These are phyloP conservation scores for Pocillopora meandrina DNA, from an alignment of 92 coral and sea anemone species.

Conservation along the genomic window DNA sequence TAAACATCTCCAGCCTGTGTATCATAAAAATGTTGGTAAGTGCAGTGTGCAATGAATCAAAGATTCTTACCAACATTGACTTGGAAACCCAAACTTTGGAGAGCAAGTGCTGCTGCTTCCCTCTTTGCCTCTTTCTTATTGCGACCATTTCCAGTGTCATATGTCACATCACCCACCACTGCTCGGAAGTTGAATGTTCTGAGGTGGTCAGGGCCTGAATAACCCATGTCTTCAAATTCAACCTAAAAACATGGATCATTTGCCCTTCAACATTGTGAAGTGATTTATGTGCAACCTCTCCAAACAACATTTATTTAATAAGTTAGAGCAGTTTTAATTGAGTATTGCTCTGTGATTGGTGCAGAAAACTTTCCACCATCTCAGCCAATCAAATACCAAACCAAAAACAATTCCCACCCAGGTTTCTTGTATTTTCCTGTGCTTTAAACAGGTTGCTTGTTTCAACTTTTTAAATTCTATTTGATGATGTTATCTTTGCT, in stretches of 20 bases:
- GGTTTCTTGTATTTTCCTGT: too few species aligned
- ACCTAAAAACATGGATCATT: slow-evolving; percentile 35
- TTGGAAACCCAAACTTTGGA: slow-evolving; percentile 46
- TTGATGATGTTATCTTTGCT: too few species aligned
- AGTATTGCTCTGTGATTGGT: too few species aligned
- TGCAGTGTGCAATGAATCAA: neutral
- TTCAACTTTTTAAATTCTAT: too few species aligned
- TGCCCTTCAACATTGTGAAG: too few species aligned
- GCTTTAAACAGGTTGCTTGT: too few species aligned
- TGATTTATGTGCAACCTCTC: too few species aligned
- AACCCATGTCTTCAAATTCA: slow-evolving; percentile 79
- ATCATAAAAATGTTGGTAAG: neutral
- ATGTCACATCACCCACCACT: slow-evolving; percentile 60
- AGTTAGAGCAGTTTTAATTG: too few species aligned
- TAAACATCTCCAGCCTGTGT: neutral
- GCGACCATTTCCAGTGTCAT: slow-evolving; percentile 74
- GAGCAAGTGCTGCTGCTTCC: slow-evolving; percentile 80
- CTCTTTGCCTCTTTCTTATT: slow-evolving; percentile 82
- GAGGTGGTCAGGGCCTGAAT: slow-evolving; percentile 83
- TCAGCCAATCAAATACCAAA: too few species aligned
- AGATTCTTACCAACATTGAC: slow-evolving; percentile 54
- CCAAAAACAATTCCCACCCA: too few species aligned
- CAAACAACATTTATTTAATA: too few species aligned
- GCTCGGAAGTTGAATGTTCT: slow-evolving; percentile 55
- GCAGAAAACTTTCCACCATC: too few species aligned